Conservation (phyloP, 1,140 invertebrate genomes). For the Drosophila ananassae region DNA sequence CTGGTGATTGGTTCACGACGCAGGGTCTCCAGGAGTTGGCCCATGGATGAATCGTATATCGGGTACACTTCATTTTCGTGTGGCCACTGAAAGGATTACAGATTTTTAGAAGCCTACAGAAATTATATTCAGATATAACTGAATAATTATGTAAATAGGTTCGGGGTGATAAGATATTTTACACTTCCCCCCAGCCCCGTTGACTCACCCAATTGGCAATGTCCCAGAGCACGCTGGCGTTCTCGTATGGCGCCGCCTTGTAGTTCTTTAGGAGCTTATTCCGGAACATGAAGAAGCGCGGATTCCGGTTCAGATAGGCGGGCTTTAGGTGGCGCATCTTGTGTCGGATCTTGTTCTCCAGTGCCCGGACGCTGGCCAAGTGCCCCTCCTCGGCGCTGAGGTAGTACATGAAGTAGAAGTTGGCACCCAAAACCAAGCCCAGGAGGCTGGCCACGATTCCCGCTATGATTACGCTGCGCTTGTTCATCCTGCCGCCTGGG, state of each 20-base stretch:
- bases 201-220: constrained; percentile 83
- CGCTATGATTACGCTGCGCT: constrained; percentile 73
- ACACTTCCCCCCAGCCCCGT: not conserved
- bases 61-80: constrained; percentile 88
- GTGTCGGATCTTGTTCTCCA: constrained; percentile 73
- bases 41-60: constrained; percentile 87
- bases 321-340: constrained; percentile 80
- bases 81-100: constrained; percentile 87
- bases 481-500: constrained; percentile 71
- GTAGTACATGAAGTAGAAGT: constrained; percentile 84
- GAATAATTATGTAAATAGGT: not conserved
- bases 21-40: constrained; percentile 89
- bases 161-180: not conserved
- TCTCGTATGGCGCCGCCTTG: constrained; percentile 68
- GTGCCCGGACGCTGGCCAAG: constrained; percentile 66
- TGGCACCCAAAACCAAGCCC: constrained; percentile 68
- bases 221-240: constrained; percentile 82
- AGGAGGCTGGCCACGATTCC: constrained; percentile 73
- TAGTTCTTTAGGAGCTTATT: constrained; percentile 83
- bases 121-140: not conserved
- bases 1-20: constrained; percentile 88
- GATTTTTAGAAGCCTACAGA: not conserved
- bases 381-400: constrained; percentile 77
- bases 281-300: constrained; percentile 82
- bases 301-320: constrained; percentile 82